Evolutionary conservation across 1,140 invertebrate species (phyloP).

Genomic region (Calosoma granatense): DNA sequence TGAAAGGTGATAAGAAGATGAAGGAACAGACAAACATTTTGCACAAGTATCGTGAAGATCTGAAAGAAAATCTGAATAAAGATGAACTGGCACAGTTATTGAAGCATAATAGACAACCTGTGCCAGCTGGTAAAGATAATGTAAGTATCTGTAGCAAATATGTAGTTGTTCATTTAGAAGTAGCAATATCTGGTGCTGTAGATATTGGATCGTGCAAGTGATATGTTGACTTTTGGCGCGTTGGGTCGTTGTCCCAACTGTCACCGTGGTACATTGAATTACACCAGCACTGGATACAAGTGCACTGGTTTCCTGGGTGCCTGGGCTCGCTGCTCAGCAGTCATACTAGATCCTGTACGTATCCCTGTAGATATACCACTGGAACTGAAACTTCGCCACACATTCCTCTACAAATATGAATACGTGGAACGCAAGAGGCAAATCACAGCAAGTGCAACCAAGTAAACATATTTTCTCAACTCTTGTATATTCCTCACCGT

Average conservation of each 20-base stretch:
- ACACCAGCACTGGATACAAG: not conserved
- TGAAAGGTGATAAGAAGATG: not conserved
- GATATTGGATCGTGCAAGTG: not conserved
- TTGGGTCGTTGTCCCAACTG: not conserved
- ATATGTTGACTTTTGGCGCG: not conserved
- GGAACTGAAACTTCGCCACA: not conserved
- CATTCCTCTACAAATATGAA: not conserved
- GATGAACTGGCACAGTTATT: not conserved
- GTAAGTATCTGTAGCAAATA: not conserved
- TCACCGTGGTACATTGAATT: not conserved
- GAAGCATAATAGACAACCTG: not conserved
- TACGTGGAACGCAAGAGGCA: not conserved
- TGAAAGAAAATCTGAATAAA: conserved; percentile 1
- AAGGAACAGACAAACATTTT: not conserved
- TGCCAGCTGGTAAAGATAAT: not conserved
- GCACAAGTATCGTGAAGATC: not conserved
- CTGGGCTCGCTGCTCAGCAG: not conserved
- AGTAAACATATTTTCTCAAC: no score
- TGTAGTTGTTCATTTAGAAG: not conserved
- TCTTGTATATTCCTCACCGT: no score
- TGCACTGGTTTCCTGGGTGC: not conserved
- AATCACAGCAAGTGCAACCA: not conserved
- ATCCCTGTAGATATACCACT: not conserved
- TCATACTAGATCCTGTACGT: not conserved
- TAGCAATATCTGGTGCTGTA: no score